Evolutionary conservation across 2,888 invertebrate species (phyloP).

Genomic region (Yponomeuta plumbellus): DNA sequence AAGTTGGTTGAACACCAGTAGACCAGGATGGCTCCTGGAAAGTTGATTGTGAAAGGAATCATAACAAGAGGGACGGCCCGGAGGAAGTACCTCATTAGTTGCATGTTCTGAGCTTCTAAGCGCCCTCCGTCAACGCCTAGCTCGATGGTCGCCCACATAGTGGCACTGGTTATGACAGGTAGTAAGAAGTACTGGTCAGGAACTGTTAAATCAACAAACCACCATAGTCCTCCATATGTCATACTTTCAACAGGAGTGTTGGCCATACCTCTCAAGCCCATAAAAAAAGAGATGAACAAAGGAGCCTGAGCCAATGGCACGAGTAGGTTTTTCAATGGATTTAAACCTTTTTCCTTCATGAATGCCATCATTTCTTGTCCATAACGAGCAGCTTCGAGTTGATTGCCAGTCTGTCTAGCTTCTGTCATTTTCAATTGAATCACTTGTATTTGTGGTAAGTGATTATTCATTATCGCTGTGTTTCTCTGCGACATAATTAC

Average conservation of each 20-base stretch:
- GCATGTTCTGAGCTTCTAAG: constrained; percentile 80
- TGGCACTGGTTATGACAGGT: constrained; percentile 89
- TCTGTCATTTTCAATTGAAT: constrained; percentile 91
- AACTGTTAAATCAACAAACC: constrained; percentile 95
- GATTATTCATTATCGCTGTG: constrained; percentile 87
- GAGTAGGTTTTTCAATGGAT: constrained; percentile 86
- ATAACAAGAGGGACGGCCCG: constrained; percentile 85
- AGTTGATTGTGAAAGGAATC: constrained; percentile 90
- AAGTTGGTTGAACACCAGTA: constrained; percentile 95
- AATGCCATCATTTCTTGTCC: constrained; percentile 87
- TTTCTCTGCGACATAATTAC: constrained; percentile 89
- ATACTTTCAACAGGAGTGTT: constrained; percentile 94
- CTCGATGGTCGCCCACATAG: constrained; percentile 89
- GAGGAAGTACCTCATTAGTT: constrained; percentile 84
- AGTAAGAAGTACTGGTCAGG: constrained; percentile 92
- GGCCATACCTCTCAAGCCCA: constrained; percentile 91
- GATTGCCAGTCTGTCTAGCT: constrained; percentile 89
- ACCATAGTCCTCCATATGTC: constrained; percentile 89
- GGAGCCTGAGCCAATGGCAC: constrained; percentile 90
- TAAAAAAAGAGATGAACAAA: constrained; percentile 94
- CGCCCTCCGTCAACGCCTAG: constrained; percentile 86
- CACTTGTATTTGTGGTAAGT: constrained; percentile 89
- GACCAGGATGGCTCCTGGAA: constrained; percentile 90
- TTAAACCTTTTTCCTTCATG: constrained; percentile 88
- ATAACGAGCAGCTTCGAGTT: constrained; percentile 84